phyloP scores from a whole-genome alignment of 2,113 vertebrate species.

The Phalacrocorax carbo region DNA sequence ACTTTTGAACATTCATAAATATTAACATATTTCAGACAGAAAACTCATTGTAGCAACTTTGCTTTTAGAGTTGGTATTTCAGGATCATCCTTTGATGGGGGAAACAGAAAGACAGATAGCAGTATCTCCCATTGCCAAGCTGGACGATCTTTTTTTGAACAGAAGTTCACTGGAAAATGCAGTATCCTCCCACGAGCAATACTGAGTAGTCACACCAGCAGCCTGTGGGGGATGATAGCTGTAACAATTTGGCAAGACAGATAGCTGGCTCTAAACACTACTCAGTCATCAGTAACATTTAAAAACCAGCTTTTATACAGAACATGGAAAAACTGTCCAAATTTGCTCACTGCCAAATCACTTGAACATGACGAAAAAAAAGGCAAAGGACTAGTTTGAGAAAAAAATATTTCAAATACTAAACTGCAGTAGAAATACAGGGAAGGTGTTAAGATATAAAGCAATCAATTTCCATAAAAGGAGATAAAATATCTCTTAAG shows the following conservation, averaged over 20 bases:
- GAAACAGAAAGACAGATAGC: neutral
- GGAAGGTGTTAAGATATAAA: neutral
- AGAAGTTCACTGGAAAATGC: neutral
- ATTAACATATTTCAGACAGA: neutral
- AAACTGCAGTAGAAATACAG: neutral
- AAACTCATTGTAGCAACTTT: neutral
- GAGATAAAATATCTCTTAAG: neutral
- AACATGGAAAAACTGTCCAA: neutral
- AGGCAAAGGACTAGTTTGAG: neutral
- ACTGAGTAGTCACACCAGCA: neutral
- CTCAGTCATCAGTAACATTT: constrained; percentile 30
- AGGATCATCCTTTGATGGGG: neutral
- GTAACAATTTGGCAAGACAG: neutral
- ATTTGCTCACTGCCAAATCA: constrained; percentile 12
- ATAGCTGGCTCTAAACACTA: neutral
- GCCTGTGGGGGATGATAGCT: neutral
- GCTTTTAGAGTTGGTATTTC: neutral
- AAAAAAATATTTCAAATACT: neutral
- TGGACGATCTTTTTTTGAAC: neutral
- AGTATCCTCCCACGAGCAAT: neutral
- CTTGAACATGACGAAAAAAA: neutral
- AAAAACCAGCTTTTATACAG: neutral
- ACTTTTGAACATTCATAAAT: neutral
- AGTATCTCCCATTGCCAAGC: neutral
- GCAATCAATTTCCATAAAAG: neutral